phyloP scores from a whole-genome alignment of 92 coral and sea anemone species.

The Palythoa grandis region DNA sequence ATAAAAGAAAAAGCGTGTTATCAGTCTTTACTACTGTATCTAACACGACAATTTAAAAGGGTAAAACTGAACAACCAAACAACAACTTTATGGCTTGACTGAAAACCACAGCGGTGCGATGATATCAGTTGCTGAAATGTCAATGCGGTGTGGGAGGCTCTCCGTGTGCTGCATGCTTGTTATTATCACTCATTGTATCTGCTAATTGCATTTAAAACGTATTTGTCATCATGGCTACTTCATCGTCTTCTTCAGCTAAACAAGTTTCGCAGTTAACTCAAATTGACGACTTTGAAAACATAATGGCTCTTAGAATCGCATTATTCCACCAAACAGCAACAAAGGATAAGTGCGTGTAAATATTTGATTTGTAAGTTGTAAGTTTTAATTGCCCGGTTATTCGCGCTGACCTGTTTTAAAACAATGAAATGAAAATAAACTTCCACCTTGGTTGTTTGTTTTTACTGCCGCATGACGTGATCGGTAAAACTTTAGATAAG shows the following conservation, averaged over 20 bases:
- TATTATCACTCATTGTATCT: not conserved
- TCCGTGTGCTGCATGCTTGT: not conserved
- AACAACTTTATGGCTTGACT: not conserved
- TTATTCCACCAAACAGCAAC: not conserved
- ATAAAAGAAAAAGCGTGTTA: too few relatives aligned
- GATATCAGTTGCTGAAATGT: not conserved
- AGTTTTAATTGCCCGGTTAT: not conserved
- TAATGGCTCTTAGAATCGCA: not conserved
- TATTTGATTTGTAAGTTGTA: constrained; percentile 30
- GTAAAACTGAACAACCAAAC: too few relatives aligned
- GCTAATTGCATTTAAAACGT: not conserved
- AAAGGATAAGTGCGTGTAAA: constrained; percentile 10
- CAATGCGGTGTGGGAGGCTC: constrained; percentile 14
- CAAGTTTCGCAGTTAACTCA: not conserved
- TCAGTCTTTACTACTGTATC: too few relatives aligned
- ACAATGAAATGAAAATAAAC: not conserved
- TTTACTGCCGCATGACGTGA: not conserved
- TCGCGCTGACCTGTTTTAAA: not conserved
- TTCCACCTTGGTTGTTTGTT: not conserved
- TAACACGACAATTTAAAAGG: too few relatives aligned
- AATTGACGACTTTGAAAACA: constrained; percentile 29
- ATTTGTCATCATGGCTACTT: constrained; percentile 7
- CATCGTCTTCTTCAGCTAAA: constrained; percentile 15
- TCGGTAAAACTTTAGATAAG: not conserved
- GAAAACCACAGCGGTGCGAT: not conserved